phyloP scores from a whole-genome alignment of 1,140 invertebrate species.

The Bombus superbus region DNA sequence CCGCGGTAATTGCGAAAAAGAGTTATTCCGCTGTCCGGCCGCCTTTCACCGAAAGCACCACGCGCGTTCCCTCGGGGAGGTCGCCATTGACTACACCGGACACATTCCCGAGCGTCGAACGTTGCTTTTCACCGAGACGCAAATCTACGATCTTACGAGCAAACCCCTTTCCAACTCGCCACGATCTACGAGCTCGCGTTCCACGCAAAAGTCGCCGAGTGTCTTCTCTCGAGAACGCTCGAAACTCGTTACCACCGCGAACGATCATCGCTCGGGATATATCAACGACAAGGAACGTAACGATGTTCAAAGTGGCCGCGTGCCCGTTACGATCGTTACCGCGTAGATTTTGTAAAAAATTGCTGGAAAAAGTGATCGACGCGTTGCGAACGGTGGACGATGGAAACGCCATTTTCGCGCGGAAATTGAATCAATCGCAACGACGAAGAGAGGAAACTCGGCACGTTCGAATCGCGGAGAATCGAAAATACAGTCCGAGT shows the following conservation, averaged over 20 bases:
- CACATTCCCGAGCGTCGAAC: constrained; percentile 51
- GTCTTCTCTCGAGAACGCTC: neutral
- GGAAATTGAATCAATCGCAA: constrained; percentile 21
- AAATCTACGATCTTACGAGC: constrained; percentile 59
- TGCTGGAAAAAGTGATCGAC: neutral
- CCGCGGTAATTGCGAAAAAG: constrained; percentile 62
- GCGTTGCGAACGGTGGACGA: neutral
- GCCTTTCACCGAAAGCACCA: constrained; percentile 57
- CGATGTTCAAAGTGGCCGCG: neutral
- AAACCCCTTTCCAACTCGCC: constrained; percentile 33
- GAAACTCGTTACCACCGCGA: neutral
- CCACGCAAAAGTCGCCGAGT: constrained; percentile 3
- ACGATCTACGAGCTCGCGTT: neutral
- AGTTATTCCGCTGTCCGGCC: constrained; percentile 59
- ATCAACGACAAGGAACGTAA: neutral
- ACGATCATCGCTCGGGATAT: neutral
- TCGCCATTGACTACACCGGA: constrained; percentile 8
- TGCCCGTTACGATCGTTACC: neutral
- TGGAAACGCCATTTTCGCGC: neutral
- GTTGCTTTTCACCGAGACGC: constrained; percentile 57
- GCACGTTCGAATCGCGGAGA: neutral
- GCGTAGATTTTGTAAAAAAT: neutral
- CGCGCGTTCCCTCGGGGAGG: neutral
- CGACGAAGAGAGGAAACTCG: neutral
- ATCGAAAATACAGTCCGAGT: constrained; percentile 24